Evolutionary conservation across 2,113 vertebrate species (phyloP).

Genomic region (Halichoeres trimaculatus): DNA sequence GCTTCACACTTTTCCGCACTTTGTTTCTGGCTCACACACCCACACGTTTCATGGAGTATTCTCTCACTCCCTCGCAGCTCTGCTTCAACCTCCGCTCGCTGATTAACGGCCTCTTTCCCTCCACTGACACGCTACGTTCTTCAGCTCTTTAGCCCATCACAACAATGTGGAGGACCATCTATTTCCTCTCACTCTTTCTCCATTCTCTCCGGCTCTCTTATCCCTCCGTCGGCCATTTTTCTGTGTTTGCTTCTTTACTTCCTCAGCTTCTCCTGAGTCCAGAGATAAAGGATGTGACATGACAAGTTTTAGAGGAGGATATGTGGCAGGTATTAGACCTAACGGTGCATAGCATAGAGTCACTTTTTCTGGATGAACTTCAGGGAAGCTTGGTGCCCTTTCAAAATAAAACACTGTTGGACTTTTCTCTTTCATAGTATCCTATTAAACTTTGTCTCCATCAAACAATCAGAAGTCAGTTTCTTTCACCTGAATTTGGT

Average conservation of each 20-base stretch:
- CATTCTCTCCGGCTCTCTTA: constrained; percentile 2
- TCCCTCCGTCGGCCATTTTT: not conserved
- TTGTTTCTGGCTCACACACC: constrained; percentile 8
- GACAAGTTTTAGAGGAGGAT: too few species aligned
- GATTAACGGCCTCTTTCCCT: constrained; percentile 64
- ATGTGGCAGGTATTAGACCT: too few species aligned
- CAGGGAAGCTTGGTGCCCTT: too few species aligned
- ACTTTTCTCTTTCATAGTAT: too few species aligned
- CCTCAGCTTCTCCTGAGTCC: not conserved
- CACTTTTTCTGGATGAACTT: too few species aligned
- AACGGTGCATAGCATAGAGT: too few species aligned
- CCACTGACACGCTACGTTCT: constrained; percentile 56
- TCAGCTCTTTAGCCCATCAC: constrained; percentile 66
- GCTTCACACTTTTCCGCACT: constrained; percentile 13
- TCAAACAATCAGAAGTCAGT: too few species aligned
- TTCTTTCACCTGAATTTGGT: too few species aligned
- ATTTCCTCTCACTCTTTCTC: constrained; percentile 44
- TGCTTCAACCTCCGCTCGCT: constrained; percentile 47
- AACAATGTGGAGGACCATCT: constrained; percentile 56
- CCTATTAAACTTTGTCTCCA: too few species aligned
- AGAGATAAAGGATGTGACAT: not conserved
- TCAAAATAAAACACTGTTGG: too few species aligned
- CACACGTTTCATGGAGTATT: constrained; percentile 13
- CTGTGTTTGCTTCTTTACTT: constrained; percentile 1
- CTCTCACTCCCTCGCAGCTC: constrained; percentile 15